Percentiles rank a stretch among this genome's conserved stretches.
Conservation (phyloP, 1,140 invertebrate genomes). For the Hirudo medicinalis region DNA sequence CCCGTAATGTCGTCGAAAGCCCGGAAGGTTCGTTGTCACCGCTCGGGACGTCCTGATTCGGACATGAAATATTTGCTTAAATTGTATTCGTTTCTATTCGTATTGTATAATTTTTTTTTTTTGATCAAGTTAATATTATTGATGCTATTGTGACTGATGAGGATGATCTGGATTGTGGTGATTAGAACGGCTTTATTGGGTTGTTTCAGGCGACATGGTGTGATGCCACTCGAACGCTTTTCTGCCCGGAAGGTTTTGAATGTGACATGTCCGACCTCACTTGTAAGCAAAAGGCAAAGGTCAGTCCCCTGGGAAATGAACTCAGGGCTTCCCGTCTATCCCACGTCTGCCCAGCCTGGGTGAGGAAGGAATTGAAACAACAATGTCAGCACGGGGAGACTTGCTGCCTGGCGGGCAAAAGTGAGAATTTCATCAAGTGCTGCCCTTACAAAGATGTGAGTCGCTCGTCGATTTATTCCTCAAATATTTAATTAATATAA, state of each 20-base stretch:
- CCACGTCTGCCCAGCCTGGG: neutral
- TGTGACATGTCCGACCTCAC: neutral
- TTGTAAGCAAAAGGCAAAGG: neutral
- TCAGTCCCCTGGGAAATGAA: neutral
- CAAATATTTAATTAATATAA: no score
- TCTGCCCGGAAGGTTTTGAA: neutral
- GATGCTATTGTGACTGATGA: no score
- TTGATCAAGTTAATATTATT: no score
- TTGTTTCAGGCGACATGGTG: neutral
- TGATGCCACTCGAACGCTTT: neutral
- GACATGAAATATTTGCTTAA: no score
- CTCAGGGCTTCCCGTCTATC: neutral
- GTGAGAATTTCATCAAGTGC: neutral
- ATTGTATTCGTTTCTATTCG: no score
- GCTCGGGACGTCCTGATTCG: no score
- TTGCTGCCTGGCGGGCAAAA: neutral
- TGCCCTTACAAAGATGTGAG: constrained; percentile 4
- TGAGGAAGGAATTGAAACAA: neutral
- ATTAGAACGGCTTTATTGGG: no score
- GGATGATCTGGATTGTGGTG: no score
- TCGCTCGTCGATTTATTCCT: neutral
- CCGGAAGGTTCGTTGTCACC: neutral
- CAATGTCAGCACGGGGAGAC: neutral
- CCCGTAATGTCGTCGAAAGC: neutral
- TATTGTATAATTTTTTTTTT: no score